phyloP scores from a whole-genome alignment of 1,140 invertebrate species.

The Teleopsis dalmanni region DNA sequence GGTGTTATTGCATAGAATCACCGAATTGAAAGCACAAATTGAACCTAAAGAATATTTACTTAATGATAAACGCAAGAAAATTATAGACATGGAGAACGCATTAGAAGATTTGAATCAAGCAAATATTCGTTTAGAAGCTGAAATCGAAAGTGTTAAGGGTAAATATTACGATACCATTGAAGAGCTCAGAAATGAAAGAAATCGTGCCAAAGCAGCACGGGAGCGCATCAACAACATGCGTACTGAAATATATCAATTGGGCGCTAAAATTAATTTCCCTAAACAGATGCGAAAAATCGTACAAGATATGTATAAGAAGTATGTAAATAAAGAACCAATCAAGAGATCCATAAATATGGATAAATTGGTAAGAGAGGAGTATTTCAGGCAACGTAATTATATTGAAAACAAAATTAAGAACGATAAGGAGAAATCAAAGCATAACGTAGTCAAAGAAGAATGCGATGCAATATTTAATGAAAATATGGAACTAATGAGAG shows the following conservation, averaged over 20 bases:
- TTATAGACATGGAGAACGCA: conserved; percentile 64
- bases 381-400: conserved; percentile 69
- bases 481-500: conserved; percentile 64
- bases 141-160: conserved; percentile 64
- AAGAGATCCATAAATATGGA: conserved; percentile 55
- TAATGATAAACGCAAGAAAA: conserved; percentile 69
- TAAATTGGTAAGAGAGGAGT: conserved; percentile 67
- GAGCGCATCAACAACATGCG: conserved; percentile 65
- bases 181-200: conserved; percentile 60
- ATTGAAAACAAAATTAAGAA: conserved; percentile 64
- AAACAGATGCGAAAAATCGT: conserved; percentile 70
- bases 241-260: conserved; percentile 68
- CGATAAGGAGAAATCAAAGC: conserved; percentile 27
- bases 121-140: conserved; percentile 58
- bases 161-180: conserved; percentile 63
- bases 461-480: conserved; percentile 52
- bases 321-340: conserved; percentile 62
- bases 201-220: conserved; percentile 56
- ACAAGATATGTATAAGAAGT: conserved; percentile 50
- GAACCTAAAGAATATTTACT: conserved; percentile 75
- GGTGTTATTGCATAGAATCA: conserved; percentile 81
- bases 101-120: conserved; percentile 54
- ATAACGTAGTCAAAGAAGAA: conserved; percentile 25
- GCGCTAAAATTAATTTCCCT: conserved; percentile 67
- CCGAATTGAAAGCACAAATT: conserved; percentile 75